Evolutionary conservation across 2,113 vertebrate species (phyloP), one percentile per base, ranked within the genome.

Genomic region (Notarius quadriscutis): DNA sequence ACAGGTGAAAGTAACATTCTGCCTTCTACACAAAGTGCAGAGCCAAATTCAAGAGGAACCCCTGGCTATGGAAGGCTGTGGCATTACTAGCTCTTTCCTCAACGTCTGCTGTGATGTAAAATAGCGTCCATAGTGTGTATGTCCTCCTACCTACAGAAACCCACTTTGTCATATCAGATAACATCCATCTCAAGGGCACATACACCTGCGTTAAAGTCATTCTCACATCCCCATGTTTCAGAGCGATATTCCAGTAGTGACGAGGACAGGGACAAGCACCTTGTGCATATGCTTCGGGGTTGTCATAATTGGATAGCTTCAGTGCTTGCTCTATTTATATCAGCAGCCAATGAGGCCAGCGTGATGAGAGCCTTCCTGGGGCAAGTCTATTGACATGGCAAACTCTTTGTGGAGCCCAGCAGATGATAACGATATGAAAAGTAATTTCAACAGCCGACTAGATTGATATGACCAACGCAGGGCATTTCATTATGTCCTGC

Each of bases 291-390:
- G 85, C 87, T 85, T 74, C 77, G 63, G 71, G 86, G 86, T 90
- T 87, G 77, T 90, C 78, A 84, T 90, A 91, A 90, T 89, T 90
- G 87, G 88, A 90, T 89, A 88, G 89, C 84, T 63, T 62, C 82
- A 84, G 81, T 84, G 55, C 75, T 81, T 84, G 51, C 83, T 87
- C 90, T 91, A 90, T 92, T 92, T 88, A 91, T 91, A 88, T 91
- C 85, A 85, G 15, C 51, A 67, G 69, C 30, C 84, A 89, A 87
- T 86, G 78, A 86, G 88, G 85, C 79, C 81, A 83, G 81, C 25
- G 18, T 82, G 90, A 83, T 83, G 83, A 85, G 88, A 88, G 84
- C 57, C 82, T 67, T 88, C 90, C 90, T 84, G 65, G 90, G 89
- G 87, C 88, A 90, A 91, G 81, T 89, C 82, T 90, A 89, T 48